These are phyloP conservation scores for Barypeithes pellucidus DNA, from an alignment of 2,888 invertebrate genomes.

Conservation along the genomic window DNA sequence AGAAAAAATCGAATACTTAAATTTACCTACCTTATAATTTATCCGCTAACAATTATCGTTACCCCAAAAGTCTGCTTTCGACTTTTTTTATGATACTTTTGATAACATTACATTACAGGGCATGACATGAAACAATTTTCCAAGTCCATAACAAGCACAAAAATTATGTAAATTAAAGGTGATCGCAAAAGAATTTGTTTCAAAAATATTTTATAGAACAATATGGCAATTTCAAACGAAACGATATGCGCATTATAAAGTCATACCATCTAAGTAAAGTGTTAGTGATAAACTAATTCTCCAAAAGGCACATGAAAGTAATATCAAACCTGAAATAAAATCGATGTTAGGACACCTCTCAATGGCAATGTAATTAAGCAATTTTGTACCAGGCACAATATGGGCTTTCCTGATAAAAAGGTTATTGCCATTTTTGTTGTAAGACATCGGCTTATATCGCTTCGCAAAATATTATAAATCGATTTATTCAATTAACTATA, in stretches of 20 bases:
- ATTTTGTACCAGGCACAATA: conserved; percentile 38
- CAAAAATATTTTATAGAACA: neutral
- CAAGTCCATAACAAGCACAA: too few species aligned
- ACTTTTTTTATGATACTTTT: too few species aligned
- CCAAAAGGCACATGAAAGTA: conserved; percentile 10
- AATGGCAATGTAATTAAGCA: conserved; percentile 29
- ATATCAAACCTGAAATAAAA: conserved; percentile 21
- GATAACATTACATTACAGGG: too few species aligned
- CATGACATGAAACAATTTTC: too few species aligned
- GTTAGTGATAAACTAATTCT: conserved; percentile 3
- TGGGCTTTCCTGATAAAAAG: conserved; percentile 23
- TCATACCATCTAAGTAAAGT: neutral
- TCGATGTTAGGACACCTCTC: conserved; percentile 34
- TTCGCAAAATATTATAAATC: conserved; percentile 5
- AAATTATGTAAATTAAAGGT: neutral
- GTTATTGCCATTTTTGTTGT: conserved; percentile 23
- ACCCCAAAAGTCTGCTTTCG: too few species aligned
- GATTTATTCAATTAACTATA: neutral
- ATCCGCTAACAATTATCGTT: too few species aligned
- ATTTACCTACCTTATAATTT: too few species aligned
- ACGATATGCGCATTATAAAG: neutral
- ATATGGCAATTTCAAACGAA: neutral
- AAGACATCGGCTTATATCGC: conserved; percentile 9
- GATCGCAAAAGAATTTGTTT: neutral
- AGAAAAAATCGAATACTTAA: too few species aligned